A percentile compares a stretch with the other conserved stretches of the same genome.
phyloP scores from a whole-genome alignment of 2,888 invertebrate species.

The Syrista parreyssii region DNA sequence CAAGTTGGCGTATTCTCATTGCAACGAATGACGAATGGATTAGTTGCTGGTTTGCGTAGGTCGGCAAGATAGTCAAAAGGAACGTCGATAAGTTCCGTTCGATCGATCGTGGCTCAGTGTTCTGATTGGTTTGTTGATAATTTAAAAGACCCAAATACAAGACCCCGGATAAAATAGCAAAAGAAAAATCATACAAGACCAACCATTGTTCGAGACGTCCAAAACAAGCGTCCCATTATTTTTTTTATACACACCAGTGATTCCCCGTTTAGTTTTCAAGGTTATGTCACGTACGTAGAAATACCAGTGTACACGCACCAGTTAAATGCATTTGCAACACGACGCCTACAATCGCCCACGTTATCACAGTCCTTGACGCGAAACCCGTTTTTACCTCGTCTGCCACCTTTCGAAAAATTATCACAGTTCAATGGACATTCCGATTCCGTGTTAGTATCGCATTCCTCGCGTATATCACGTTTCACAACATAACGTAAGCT shows the following conservation, averaged over 20 bases:
- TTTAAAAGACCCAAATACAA: neutral
- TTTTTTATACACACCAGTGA: neutral
- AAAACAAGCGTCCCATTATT: neutral
- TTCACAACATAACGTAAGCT: neutral
- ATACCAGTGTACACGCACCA: neutral
- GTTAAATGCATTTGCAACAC: neutral
- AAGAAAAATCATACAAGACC: neutral
- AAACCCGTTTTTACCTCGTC: neutral
- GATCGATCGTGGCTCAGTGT: neutral
- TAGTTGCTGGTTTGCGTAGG: neutral
- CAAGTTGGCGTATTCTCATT: neutral
- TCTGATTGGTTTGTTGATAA: neutral
- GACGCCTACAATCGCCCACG: neutral
- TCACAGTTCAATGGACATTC: neutral
- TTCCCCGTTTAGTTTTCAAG: neutral
- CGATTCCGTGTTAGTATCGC: neutral
- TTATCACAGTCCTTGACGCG: neutral
- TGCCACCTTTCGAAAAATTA: neutral
- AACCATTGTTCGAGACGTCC: neutral
- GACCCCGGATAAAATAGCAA: neutral
- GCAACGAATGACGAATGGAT: neutral
- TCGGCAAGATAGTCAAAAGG: neutral
- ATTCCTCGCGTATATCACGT: neutral
- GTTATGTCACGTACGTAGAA: neutral
- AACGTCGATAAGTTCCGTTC: neutral